These are phyloP conservation scores for Pseudorasbora parva DNA, from an alignment of 2,113 vertebrate genomes.

Conservation along the genomic window DNA sequence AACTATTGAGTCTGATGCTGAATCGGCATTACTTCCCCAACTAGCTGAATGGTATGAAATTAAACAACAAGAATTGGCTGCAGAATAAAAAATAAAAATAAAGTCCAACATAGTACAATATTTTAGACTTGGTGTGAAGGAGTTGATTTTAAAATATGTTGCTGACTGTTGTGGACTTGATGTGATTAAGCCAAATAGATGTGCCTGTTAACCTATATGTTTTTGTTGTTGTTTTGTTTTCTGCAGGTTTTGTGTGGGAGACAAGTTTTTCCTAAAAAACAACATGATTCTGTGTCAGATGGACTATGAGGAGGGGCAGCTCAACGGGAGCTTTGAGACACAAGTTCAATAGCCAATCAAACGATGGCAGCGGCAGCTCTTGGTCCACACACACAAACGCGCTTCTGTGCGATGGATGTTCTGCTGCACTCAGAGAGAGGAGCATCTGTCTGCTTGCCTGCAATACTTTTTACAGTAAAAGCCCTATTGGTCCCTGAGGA, in stretches of 20 bases:
- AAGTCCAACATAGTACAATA: neutral
- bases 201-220: constrained; percentile 31
- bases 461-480: constrained; percentile 86
- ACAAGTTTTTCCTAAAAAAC: constrained; percentile 99
- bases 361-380: constrained; percentile 63
- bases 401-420: constrained; percentile 75
- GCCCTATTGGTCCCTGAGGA: constrained; percentile 86
- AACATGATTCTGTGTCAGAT: constrained; percentile 99
- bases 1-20: neutral
- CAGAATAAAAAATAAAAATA: neutral
- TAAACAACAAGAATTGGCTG: neutral
- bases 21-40: neutral
- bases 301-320: constrained; percentile 99
- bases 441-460: constrained; percentile 88
- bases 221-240: constrained; percentile 51
- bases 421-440: constrained; percentile 76
- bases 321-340: constrained; percentile 97
- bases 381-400: constrained; percentile 66
- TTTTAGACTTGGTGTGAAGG: neutral
- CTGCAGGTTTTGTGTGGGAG: constrained; percentile 97
- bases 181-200: neutral
- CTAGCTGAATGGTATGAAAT: neutral
- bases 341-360: constrained; percentile 92
- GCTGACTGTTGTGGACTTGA: neutral
- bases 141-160: neutral